phyloP scores from a whole-genome alignment of 2,113 vertebrate genomes.

The Vireo altiloquus region DNA sequence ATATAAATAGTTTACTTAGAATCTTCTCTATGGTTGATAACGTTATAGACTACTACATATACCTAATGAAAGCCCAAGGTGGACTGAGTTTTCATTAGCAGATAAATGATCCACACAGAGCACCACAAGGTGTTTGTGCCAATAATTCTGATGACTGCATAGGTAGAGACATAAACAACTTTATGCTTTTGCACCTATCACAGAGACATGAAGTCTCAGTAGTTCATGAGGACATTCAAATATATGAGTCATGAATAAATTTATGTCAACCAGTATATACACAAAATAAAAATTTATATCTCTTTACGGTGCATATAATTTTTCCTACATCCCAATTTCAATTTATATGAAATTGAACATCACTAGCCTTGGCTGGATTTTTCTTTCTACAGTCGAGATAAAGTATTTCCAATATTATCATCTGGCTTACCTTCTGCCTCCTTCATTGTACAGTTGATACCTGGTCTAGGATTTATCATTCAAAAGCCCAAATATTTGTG shows the following conservation, averaged over 20 bases:
- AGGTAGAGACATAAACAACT: background rate
- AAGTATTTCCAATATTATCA: background rate
- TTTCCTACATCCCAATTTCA: background rate
- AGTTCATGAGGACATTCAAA: background rate
- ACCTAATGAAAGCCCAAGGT: background rate
- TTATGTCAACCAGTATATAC: background rate
- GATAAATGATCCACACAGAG: background rate
- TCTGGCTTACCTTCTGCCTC: background rate
- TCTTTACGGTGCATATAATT: background rate
- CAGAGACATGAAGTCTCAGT: background rate
- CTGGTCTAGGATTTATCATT: background rate
- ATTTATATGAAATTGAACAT: background rate
- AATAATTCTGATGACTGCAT: background rate
- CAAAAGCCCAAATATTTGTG: background rate
- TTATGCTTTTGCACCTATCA: background rate
- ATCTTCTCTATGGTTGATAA: background rate
- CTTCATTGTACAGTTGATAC: background rate
- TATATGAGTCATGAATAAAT: background rate
- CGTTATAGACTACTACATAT: background rate
- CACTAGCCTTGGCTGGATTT: background rate
- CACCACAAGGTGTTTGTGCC: background rate
- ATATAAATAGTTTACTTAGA: background rate
- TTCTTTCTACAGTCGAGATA: background rate
- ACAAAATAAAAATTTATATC: background rate
- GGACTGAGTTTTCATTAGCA: background rate